Conservation (phyloP, 2,888 invertebrate species). For the Dicyrtoma fusca region DNA sequence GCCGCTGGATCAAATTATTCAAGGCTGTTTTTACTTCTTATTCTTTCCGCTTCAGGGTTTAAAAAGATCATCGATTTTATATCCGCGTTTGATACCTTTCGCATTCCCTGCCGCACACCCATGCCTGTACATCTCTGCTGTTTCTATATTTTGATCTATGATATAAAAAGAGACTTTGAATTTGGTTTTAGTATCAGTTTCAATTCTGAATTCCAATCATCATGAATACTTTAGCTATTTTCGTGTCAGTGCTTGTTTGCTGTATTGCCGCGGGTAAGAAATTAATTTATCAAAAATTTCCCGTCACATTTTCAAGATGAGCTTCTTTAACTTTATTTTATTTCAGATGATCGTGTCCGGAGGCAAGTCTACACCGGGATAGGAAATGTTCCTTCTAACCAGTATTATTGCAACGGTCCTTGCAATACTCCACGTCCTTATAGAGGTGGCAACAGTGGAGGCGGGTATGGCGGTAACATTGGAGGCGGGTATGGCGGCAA, state of each 20-base stretch:
- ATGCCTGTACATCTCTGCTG: no score
- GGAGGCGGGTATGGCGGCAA: background rate
- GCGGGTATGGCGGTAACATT: background rate
- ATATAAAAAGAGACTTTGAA: slow-evolving; percentile 20
- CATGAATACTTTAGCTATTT: slow-evolving; percentile 27
- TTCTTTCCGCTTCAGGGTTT: slow-evolving; percentile 28
- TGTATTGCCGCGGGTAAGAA: slow-evolving; percentile 29
- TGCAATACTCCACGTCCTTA: no score
- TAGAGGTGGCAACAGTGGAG: background rate
- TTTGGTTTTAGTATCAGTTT: slow-evolving; percentile 10
- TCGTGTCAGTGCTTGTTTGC: slow-evolving; percentile 1
- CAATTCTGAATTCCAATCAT: background rate
- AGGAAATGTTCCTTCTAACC: no score
- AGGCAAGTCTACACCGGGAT: background rate
- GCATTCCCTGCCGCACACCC: background rate
- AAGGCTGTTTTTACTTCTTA: slow-evolving; percentile 29
- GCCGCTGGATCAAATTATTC: background rate
- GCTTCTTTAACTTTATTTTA: slow-evolving; percentile 14
- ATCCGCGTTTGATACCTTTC: slow-evolving; percentile 25
- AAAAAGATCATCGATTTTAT: background rate
- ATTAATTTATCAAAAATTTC: no score
- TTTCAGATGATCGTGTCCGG: slow-evolving; percentile 13
- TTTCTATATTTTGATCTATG: no score
- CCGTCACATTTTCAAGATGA: background rate
- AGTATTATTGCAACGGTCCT: no score